Conservation (phyloP, 2,888 invertebrate species). For the Pinctada fucata region DNA sequence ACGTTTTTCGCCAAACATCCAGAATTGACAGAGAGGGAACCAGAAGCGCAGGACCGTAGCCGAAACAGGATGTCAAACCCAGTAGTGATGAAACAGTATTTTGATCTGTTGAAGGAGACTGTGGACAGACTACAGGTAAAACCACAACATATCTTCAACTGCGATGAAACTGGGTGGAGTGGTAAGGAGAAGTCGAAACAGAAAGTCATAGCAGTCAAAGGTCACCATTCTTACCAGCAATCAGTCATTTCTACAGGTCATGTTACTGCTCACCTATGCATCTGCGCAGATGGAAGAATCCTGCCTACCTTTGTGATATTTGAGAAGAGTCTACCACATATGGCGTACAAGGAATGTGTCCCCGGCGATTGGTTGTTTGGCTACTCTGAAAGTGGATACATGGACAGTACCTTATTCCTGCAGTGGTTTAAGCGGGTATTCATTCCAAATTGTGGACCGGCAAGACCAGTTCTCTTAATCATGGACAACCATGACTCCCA, state of each 20-base stretch:
- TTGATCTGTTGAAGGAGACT: not conserved
- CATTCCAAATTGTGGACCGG: slow-evolving; percentile 7
- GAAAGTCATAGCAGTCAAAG: slow-evolving; percentile 26
- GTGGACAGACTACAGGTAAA: not conserved
- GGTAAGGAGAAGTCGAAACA: slow-evolving; percentile 16
- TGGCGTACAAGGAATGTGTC: slow-evolving; percentile 17
- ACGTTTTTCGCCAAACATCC: slow-evolving; percentile 10
- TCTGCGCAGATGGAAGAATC: slow-evolving; percentile 22
- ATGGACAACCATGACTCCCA: slow-evolving; percentile 33
- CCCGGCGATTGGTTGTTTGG: slow-evolving; percentile 1
- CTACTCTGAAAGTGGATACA: slow-evolving; percentile 27
- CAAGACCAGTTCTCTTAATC: slow-evolving; percentile 14
- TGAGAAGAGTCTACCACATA: slow-evolving; percentile 17
- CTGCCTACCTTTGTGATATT: slow-evolving; percentile 34
- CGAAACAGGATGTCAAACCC: slow-evolving; percentile 13
- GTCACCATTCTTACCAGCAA: slow-evolving; percentile 20
- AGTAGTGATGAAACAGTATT: slow-evolving; percentile 9
- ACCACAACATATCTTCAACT: slow-evolving; percentile 28
- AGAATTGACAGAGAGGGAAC: slow-evolving; percentile 10
- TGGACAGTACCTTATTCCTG: slow-evolving; percentile 18
- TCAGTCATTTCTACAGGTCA: not conserved
- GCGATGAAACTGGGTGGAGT: slow-evolving; percentile 23
- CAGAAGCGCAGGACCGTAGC: slow-evolving; percentile 6
- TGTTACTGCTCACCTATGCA: slow-evolving; percentile 25
- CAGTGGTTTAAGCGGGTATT: slow-evolving; percentile 22